Evolutionary conservation across 2,113 vertebrate species (phyloP).

Genomic region (Lonchura striata): DNA sequence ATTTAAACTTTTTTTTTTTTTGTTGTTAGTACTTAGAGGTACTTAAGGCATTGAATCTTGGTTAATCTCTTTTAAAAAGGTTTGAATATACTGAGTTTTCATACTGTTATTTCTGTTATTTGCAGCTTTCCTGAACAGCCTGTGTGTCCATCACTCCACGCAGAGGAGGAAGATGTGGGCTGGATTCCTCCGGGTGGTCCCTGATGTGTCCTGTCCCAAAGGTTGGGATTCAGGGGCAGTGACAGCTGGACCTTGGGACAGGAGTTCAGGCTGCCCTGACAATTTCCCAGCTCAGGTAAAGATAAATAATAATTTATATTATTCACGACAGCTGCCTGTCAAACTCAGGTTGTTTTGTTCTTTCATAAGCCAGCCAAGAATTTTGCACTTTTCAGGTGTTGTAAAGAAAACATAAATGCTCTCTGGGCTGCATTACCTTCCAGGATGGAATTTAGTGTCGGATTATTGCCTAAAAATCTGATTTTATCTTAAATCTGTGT

Average conservation of each 20-base stretch:
- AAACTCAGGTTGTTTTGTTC: not conserved
- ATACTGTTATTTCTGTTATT: accelerated
- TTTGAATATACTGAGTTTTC: not conserved
- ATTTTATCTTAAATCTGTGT: not conserved
- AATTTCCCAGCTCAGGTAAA: not conserved
- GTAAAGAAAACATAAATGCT: not conserved
- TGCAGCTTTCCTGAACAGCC: not conserved
- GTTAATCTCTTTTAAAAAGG: not conserved
- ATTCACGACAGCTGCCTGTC: not conserved
- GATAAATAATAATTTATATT: not conserved
- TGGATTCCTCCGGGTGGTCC: not conserved
- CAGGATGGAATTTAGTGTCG: not conserved
- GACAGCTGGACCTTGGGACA: not conserved
- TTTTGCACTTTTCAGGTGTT: not conserved
- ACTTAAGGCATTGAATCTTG: not conserved
- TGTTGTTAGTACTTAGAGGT: not conserved
- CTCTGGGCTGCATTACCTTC: not conserved
- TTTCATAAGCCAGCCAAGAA: not conserved
- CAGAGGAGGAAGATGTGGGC: too few relatives aligned
- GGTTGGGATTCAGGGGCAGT: not conserved
- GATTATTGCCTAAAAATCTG: not conserved
- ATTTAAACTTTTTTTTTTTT: not conserved
- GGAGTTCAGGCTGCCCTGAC: not conserved
- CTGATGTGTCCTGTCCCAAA: not conserved
- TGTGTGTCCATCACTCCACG: not conserved